A percentile compares a stretch with the other conserved stretches of the same genome.
phyloP scores from a whole-genome alignment of 1,140 invertebrate species.

The Caenorhabditis briggsae region DNA sequence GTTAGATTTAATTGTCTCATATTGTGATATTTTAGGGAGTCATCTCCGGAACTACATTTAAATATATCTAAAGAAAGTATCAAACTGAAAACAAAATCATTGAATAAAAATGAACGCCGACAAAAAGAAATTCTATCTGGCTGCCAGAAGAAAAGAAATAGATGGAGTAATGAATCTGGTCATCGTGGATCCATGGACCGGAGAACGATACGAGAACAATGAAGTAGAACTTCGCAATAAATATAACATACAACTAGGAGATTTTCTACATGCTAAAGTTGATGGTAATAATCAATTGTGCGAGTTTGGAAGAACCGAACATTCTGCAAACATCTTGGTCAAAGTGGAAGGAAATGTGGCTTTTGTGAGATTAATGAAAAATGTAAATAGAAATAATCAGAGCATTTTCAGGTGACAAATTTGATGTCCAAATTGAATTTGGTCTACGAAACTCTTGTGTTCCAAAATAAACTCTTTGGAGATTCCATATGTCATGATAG shows the following conservation, averaged over 20 bases:
- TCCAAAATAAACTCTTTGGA: conserved; percentile 16
- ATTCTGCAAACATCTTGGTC: neutral
- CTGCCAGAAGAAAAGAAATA: neutral
- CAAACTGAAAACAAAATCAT: neutral
- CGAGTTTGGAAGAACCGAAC: neutral
- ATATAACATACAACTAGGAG: neutral
- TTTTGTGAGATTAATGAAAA: neutral
- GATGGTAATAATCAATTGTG: neutral
- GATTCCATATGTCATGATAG: neutral
- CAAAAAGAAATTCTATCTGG: neutral
- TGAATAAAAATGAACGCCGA: neutral
- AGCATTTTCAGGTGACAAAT: neutral
- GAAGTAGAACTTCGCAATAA: neutral
- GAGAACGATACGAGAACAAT: neutral
- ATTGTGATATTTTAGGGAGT: no score
- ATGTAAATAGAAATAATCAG: neutral
- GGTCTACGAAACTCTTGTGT: neutral
- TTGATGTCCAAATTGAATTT: neutral
- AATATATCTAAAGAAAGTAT: neutral
- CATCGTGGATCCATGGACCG: neutral
- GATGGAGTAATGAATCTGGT: neutral
- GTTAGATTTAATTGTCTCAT: no score
- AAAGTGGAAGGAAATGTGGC: neutral
- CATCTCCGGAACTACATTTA: no score
- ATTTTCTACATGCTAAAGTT: neutral